Base-by-base conservation (phyloP, 2,113 vertebrate genomes). In the Strix uralensis region DNA sequence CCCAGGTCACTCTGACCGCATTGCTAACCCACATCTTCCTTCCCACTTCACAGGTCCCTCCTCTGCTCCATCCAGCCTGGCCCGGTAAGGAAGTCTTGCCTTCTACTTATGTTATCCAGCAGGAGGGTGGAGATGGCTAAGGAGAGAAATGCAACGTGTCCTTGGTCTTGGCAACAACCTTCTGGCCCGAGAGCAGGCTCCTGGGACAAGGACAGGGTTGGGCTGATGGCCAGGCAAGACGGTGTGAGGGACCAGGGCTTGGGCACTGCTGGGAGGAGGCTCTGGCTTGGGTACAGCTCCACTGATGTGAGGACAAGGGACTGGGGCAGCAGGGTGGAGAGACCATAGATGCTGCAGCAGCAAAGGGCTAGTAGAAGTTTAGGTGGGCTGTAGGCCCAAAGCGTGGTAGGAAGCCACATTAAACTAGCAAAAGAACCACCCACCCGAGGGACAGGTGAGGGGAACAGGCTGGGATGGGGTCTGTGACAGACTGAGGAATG, bases 71-170 rank as follows among this genome's bases (percentile, higher is more conserved):
- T n/a, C 89, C 83, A 91, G 65, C 65, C 82, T 91, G 30, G 52
- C 79, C 75, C 55, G 92, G 97, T 98, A 97, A 97, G 97, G 57
- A 84, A 12, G 6, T 55, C 51, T 71, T 65, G 29, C 69, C 34
- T 95, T 86, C 71, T 77, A 20, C 38, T 93, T 4, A 0, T 4
- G 20, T 87, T 70, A 51, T 5, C 55, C 46, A 16, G 7, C 36
- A 88, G 58, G n/a, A 87, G 44, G n/a, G 55, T 74, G 40, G 81
- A 52, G n/a, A 69, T 69, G 30, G 54, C 49, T 69, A 40, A 87
- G 20, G 30, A 73, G 15, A 86, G 20, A 87, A 70, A 57, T 13
- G 16, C 36, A 67, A 26, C 0, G 0, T 13, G 26, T 55, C 54
- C 40, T 62, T 71, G 32, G 42, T 81, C 22, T 61, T 79, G 44